Percentiles rank a stretch among this genome's conserved stretches.
phyloP scores from a whole-genome alignment of 2,888 invertebrate genomes.

The Muschampia plurimacula region DNA sequence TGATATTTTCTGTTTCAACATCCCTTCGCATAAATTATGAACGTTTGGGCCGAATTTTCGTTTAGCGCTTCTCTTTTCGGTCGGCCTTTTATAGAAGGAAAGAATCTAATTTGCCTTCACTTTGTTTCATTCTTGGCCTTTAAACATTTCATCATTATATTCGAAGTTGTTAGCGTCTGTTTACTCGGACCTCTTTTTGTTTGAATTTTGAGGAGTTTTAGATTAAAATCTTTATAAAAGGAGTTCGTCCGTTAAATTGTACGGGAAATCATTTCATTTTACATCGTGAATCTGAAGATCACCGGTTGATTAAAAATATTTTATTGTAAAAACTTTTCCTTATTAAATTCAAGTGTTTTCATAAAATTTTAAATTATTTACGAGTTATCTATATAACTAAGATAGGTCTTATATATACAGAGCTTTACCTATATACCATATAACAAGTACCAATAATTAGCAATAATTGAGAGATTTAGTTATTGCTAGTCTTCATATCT shows the following conservation, averaged over 20 bases:
- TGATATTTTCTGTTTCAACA: slow-evolving; percentile 12
- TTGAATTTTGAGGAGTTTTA: slow-evolving; percentile 26
- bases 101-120: slow-evolving; percentile 31
- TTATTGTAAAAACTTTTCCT: too few species aligned
- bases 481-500: too few species aligned
- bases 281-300: background rate
- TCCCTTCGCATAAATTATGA: slow-evolving; percentile 24
- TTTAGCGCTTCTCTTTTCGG: slow-evolving; percentile 8
- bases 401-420: too few species aligned
- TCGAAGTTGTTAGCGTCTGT: slow-evolving; percentile 29
- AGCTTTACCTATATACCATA: too few species aligned
- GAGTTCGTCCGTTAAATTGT: background rate
- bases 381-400: too few species aligned
- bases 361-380: too few species aligned
- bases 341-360: too few species aligned
- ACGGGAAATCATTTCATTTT: background rate
- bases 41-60: slow-evolving; percentile 17
- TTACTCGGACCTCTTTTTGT: slow-evolving; percentile 30
- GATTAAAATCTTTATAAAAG: slow-evolving; percentile 32
- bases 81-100: slow-evolving; percentile 21
- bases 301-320: background rate
- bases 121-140: slow-evolving; percentile 32
- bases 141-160: slow-evolving; percentile 36
- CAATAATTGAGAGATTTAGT: too few species aligned
- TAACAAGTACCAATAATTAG: too few species aligned